Conservation (phyloP, 2,888 invertebrate species). For the Himalopsyche anomala region DNA sequence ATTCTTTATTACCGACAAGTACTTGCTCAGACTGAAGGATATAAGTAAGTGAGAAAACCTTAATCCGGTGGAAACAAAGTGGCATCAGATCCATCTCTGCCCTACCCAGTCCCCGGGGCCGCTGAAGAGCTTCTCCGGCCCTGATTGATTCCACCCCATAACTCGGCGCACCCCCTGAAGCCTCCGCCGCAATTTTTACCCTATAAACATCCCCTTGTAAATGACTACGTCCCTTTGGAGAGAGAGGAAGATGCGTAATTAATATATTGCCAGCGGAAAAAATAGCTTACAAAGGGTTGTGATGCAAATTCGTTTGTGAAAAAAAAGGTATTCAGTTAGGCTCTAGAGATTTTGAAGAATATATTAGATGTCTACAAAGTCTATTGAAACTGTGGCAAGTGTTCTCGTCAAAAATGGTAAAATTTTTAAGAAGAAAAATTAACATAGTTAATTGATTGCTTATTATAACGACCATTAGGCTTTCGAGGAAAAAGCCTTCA, state of each 20-base stretch:
- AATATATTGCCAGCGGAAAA: conserved; percentile 24
- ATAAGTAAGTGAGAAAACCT: conserved; percentile 59
- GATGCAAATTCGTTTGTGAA: conserved; percentile 30
- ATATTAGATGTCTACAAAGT: not conserved
- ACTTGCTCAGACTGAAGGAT: conserved; percentile 34
- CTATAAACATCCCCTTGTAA: conserved; percentile 26
- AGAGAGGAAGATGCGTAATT: conserved; percentile 27
- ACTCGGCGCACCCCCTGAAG: conserved; percentile 22
- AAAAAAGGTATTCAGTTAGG: conserved; percentile 6
- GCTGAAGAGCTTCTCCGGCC: conserved; percentile 21
- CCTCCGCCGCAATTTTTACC: conserved; percentile 31
- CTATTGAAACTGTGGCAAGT: not conserved
- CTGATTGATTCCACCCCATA: conserved; percentile 34
- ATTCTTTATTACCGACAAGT: conserved; percentile 26
- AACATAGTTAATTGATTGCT: too few relatives aligned
- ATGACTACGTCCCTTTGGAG: not conserved
- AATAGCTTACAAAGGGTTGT: conserved; percentile 34
- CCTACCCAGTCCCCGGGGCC: conserved; percentile 45
- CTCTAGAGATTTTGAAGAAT: not conserved
- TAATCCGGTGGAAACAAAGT: conserved; percentile 58
- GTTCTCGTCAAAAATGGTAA: too few relatives aligned
- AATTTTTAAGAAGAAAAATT: too few relatives aligned
- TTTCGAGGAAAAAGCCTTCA: too few relatives aligned
- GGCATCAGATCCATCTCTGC: conserved; percentile 55
- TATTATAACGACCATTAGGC: too few relatives aligned